A percentile compares a stretch with the other conserved stretches of the same genome.
Evolutionary conservation across 2,797 vertebrate genomes (phyloP).

Genomic region (Leuciscus waleckii): DNA sequence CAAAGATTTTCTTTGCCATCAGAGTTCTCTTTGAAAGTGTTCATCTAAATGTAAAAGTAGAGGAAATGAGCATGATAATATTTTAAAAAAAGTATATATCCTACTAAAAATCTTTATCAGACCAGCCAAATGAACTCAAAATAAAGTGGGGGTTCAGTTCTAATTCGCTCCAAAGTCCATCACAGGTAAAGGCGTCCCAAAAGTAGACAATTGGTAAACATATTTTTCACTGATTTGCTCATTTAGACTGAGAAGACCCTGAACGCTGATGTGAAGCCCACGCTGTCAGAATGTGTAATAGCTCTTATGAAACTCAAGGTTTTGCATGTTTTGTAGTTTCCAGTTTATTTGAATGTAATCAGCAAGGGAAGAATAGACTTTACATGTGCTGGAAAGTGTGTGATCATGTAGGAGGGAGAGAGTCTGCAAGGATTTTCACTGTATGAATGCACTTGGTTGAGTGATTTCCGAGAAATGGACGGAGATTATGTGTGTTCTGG

Average conservation of each 20-base stretch:
- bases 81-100: no score
- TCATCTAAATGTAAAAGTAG: neutral
- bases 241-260: neutral
- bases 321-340: constrained; percentile 58
- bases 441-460: neutral
- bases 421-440: neutral
- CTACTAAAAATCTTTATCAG: neutral
- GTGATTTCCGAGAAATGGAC: neutral
- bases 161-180: neutral
- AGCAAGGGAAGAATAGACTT: constrained; percentile 20
- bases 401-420: neutral
- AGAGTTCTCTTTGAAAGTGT: neutral
- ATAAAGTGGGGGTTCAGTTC: neutral
- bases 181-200: neutral
- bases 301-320: constrained; percentile 27
- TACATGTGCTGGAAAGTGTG: neutral
- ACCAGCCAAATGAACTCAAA: neutral
- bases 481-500: neutral
- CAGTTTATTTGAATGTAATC: constrained; percentile 55
- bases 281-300: constrained; percentile 29
- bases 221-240: neutral
- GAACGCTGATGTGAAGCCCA: neutral
- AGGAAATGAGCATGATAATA: neutral
- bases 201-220: neutral
- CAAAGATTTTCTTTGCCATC: no score